Conservation (phyloP, 2,797 vertebrate genomes). For the Furcifer pardalis region DNA sequence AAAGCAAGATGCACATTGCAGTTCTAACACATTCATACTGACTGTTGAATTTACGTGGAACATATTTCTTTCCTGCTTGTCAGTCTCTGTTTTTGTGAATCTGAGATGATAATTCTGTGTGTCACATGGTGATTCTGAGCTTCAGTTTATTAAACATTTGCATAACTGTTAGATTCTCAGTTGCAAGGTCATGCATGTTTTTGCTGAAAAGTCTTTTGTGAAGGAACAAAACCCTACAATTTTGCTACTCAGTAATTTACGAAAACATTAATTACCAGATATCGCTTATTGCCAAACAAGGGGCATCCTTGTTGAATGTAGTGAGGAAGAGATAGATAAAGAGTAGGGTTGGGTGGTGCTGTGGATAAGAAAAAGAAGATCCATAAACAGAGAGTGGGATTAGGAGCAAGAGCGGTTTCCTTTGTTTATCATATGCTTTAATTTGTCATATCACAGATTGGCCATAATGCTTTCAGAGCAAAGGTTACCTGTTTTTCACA, state of each 20-base stretch:
- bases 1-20: constrained; percentile 38
- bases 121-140: background rate
- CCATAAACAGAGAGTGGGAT: background rate
- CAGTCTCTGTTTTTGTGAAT: constrained; percentile 37
- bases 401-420: background rate
- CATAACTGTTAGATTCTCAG: constrained; percentile 22
- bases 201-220: constrained; percentile 20
- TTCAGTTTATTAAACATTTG: constrained; percentile 27
- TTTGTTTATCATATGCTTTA: background rate
- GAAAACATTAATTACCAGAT: constrained; percentile 34
- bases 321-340: background rate
- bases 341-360: background rate
- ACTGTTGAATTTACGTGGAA: constrained; percentile 46
- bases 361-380: background rate
- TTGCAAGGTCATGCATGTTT: constrained; percentile 27
- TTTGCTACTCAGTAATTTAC: constrained; percentile 12
- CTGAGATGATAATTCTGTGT: background rate
- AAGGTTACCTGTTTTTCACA: background rate
- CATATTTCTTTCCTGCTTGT: constrained; percentile 3
- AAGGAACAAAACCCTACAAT: constrained; percentile 10
- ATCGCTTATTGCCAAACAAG: background rate
- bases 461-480: background rate
- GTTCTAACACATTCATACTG: constrained; percentile 46
- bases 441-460: background rate
- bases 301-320: background rate